Base-by-base conservation (phyloP, 2,113 vertebrate genomes). In the Oncorhynchus masou region DNA sequence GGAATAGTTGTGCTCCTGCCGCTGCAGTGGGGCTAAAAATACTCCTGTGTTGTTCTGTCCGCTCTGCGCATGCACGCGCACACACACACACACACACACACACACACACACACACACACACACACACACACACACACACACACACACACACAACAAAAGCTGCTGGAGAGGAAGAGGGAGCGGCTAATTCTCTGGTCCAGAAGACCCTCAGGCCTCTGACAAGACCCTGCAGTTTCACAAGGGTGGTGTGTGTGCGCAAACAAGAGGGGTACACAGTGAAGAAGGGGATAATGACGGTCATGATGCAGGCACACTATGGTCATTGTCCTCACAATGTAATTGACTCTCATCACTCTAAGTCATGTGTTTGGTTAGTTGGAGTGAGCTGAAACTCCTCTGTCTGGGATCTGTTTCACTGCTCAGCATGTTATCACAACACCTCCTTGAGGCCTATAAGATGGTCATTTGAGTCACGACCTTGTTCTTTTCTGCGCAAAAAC, bases 1-100 rank as follows among this genome's bases (percentile, higher is more conserved):
- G 13, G 65, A 82, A 84, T 39, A 90, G 84, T 83, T 79, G 70
- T 74, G 39, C 85, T 39, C 39, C 73, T 85, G 79, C 80, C 78
- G 74, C 75, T 78, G 62, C 34, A 71, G 64, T 62, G 62, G 77
- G 67, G 71, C 77, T 84, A 86, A 86, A 86, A 87, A 86, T 85
- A 83, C 57, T 39, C 34, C 34, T 39, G 7, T 39, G 34, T 39
- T 39, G 34, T 39, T 39, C 34, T 39, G 34, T 39, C 45, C 59
- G 34, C 4, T 66, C 25, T 49, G 65, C 75, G 8, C 34, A 39
- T 0, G 0, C 8, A 0, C 7, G 16, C 64, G 29, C 64, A 11
- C 64, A 11, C 64, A 25, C 7, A 25, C n/a, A 29, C n/a, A 65
- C 62, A 27, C 62, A 22, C 5, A 0, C 31, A 34, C 31, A 29